Evolutionary conservation across 2,888 invertebrate genomes (phyloP), one percentile per base, ranked within the genome.

Genomic region (Limnephilus auricula): DNA sequence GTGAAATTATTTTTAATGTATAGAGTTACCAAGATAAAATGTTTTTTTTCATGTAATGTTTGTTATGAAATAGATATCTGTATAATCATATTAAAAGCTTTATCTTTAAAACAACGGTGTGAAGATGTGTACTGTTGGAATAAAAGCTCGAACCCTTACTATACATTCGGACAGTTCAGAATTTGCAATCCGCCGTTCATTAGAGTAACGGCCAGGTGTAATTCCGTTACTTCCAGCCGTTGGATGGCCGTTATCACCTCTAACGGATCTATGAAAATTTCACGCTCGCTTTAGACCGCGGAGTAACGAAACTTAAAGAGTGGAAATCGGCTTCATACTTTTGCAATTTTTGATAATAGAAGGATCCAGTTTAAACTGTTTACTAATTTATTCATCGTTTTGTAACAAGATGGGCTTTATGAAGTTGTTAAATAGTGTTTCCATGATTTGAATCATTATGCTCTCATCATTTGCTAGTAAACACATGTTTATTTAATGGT

Each of bases 231-330:
- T 40, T 79, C 37, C 12, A 89, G 30, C 80, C 80, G 89, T 79
- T 91, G 32, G 91, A 80, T 65, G 25, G 82, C 87, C 87, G 88
- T 89, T 92, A 92, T 92, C 92, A 45, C 89, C 79, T 25, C 31
- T 45, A 89, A 32, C 90, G 86, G 87, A 88, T 89, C 91, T 90
- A 87, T 90, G 84, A 91, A 91, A 90, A 90, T 91, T 91, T 91
- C 90, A 91, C 90, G 90, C 92, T 89, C 84, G 90, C 92, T 89
- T 88, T 86, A 32, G 31, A 50, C 40, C 90, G 30, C 88, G n/a
- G 83, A 32, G 30, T 40, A n/a, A 89, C 37, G 34, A 65, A 65
- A 65, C 65, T 65, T 18, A 65, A 65, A 65, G n/a, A n/a, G 25
- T 79, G 25, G 9, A 31, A 50, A 65, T 25, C 65, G 25, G 25